Base-by-base conservation (phyloP, 2,888 invertebrate species). In the Seladonia tumulorum region DNA sequence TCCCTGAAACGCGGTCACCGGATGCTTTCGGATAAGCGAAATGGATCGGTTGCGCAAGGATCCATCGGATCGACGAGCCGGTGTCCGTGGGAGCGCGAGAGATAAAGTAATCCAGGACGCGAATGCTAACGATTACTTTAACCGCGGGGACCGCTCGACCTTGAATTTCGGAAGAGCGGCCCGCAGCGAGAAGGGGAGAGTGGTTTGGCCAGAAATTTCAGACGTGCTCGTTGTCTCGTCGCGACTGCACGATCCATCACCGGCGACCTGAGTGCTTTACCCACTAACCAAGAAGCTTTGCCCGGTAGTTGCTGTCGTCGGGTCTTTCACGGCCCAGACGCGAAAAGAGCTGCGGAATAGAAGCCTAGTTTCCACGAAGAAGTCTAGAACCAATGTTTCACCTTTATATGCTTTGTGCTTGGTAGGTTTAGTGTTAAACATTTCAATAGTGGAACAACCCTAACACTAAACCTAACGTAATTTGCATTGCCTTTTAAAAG, bases 161-260 rank as follows among this genome's bases (percentile, higher is more conserved):
- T 87, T 90, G 89, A 91, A 88, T 80, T 91, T 91, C 73, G 88
- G 89, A 77, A 87, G 89, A 90, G 82, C 77, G 72, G 79, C 79
- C 74, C 45, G 76, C 66, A 81, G 81, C 80, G 80, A 90, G 90
- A 86, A 90, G 90, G 85, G 89, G 90, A 92, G 88, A 90, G 85
- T 85, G 86, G 90, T 89, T 87, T 87, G 88, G 88, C 81, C 81
- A 80, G 86, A 90, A 91, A 90, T 87, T 87, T 76, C 29, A 87
- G 87, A 79, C 83, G 8, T 53, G 53, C 81, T 85, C 81, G 85
- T 86, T 82, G 82, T 83, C 78, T 79, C 83, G 81, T 79, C 81
- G 83, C 76, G 75, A 82, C 79, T 80, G 81, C 84, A 76, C 89
- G 90, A 92, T 92, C 91, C 89, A 91, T 92, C 92, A 89, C 77